Base-by-base conservation (phyloP, 2,888 invertebrate species). In the Neoitamus cyanurus region DNA sequence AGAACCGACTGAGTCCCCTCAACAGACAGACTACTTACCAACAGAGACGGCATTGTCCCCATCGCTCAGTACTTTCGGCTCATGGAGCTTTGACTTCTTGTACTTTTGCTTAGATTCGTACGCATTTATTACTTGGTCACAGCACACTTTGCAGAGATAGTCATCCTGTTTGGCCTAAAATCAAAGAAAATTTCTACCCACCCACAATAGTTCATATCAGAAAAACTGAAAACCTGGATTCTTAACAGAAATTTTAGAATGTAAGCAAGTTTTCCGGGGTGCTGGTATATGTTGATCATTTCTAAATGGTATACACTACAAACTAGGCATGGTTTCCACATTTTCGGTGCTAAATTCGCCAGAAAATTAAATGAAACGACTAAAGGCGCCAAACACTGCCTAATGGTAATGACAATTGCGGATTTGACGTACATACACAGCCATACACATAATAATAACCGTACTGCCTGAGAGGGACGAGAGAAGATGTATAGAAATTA, bases 251-350 rank as follows among this genome's bases (percentile, higher is more conserved):
- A 83, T 15, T 77, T 85, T 4, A 85, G 73, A 83, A 85, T 85
- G 11, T 34, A 78, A 48, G 80, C 82, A 30, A 85, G 69, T 73
- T 85, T 83, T 42, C 83, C 84, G 7, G 84, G 85, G 15, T 85
- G 84, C 4, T 70, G 25, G 68, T 48, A 73, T 3, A 85, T 85
- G 68, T 36, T 83, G 31, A 85, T 85, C 84, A 85, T 84, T 37
- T 84, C 85, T 2, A 20, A 11, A 48, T 84, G 80, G 6, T 48
- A 37, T 11, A 30, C 20, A 36, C 80, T 85, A 73, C 85, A 85
- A 25, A 85, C 85, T 11, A 85, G 80, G 48, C 85, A 85, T 37
- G 83, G 83, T 42, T 83, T 85, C 4, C 80, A 25, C 85, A 84
- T 85, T 83, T 83, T 42, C n/a, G n/a, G n/a, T 13, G 13, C n/a